Conservation (phyloP, 2,888 invertebrate genomes). For the Himalopsyche anomala region DNA sequence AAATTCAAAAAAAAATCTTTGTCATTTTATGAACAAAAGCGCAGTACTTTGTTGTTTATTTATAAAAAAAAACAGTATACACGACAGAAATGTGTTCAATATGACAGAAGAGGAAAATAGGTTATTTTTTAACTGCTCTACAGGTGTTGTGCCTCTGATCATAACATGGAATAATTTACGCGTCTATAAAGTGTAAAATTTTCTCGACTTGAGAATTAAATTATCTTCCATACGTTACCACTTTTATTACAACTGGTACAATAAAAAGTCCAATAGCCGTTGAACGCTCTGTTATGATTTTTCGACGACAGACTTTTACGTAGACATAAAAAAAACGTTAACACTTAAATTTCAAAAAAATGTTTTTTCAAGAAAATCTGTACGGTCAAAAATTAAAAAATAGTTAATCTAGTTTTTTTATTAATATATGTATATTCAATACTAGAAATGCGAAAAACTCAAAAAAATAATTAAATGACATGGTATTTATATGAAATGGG, state of each 20-base stretch:
- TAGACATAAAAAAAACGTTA: background rate
- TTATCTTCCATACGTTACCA: conserved; percentile 6
- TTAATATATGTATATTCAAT: no score
- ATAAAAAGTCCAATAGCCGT: conserved; percentile 8
- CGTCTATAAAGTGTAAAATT: conserved; percentile 18
- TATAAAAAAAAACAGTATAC: no score
- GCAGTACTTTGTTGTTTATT: no score
- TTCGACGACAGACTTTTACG: background rate
- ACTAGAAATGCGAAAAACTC: no score
- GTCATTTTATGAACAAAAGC: no score
- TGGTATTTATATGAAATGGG: no score
- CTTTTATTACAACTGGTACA: conserved; percentile 28
- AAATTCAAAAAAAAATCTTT: no score
- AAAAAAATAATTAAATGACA: no score
- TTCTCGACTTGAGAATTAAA: conserved; percentile 27
- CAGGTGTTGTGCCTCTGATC: conserved; percentile 23
- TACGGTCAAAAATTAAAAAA: no score
- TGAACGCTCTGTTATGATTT: conserved; percentile 17
- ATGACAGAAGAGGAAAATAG: background rate
- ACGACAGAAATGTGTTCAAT: no score
- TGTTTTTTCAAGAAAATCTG: background rate
- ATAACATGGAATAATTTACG: conserved; percentile 27
- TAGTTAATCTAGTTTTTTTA: no score
- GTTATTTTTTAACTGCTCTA: background rate
- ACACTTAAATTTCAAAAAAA: background rate